phyloP scores from a whole-genome alignment of 1,140 invertebrate genomes.

The Hyposmocoma kahamanoa region DNA sequence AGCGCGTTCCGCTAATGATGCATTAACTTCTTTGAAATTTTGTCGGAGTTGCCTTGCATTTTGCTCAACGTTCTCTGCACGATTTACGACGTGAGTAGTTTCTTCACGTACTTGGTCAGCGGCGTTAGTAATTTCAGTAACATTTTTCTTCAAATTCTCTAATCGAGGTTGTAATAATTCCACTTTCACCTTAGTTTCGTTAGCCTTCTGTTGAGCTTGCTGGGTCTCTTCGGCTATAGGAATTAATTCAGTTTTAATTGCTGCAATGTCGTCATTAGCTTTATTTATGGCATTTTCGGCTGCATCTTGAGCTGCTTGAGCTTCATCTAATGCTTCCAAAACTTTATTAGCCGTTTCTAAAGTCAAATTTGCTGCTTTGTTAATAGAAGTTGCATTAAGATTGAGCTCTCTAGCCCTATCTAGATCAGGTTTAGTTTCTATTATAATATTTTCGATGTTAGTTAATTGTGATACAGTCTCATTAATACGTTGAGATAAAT shows the following conservation, averaged over 20 bases:
- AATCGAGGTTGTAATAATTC: slow-evolving; percentile 79
- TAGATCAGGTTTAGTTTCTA: slow-evolving; percentile 87
- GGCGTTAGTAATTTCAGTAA: slow-evolving; percentile 82
- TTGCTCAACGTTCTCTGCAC: slow-evolving; percentile 63
- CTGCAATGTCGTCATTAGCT: slow-evolving; percentile 85
- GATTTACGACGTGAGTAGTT: slow-evolving; percentile 67
- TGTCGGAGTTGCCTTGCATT: slow-evolving; percentile 59
- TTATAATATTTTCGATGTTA: slow-evolving; percentile 92
- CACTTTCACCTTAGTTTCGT: slow-evolving; percentile 81
- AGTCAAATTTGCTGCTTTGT: slow-evolving; percentile 78
- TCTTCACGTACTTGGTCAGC: slow-evolving; percentile 75
- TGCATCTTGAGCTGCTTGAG: slow-evolving; percentile 83
- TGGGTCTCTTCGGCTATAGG: slow-evolving; percentile 80
- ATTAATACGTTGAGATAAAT: slow-evolving; percentile 89
- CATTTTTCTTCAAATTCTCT: slow-evolving; percentile 83
- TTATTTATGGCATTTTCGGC: slow-evolving; percentile 86
- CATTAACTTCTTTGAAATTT: slow-evolving; percentile 62
- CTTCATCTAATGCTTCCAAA: slow-evolving; percentile 77
- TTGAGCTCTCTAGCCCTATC: slow-evolving; percentile 84
- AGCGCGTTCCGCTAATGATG: slow-evolving; percentile 60
- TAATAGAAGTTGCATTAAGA: slow-evolving; percentile 82
- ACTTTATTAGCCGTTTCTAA: slow-evolving; percentile 75
- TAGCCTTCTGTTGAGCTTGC: slow-evolving; percentile 82
- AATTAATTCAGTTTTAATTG: slow-evolving; percentile 83
- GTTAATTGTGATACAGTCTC: slow-evolving; percentile 88